Conservation (phyloP, 2,113 vertebrate genomes). For the Ploceus nigricollis region DNA sequence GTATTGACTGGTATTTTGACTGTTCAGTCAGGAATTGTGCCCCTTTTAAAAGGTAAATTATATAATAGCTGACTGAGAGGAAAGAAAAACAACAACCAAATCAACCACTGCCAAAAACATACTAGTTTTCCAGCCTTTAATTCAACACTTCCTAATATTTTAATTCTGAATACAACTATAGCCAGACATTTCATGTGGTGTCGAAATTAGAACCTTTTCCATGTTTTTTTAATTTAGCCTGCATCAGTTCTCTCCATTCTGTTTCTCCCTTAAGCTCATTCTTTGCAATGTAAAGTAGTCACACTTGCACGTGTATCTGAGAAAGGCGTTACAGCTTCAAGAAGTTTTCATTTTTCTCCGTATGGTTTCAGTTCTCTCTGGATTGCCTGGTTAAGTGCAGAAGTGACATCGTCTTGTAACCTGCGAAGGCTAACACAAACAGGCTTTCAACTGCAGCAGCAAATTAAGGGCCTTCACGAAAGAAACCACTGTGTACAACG, state of each 20-base stretch:
- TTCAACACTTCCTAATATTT: not conserved
- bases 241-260: not conserved
- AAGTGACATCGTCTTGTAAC: not conserved
- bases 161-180: not conserved
- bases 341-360: not conserved
- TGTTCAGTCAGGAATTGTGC: not conserved
- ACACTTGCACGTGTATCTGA: not conserved
- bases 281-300: not conserved
- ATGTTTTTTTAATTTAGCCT: not conserved
- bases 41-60: not conserved
- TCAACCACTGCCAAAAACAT: not conserved
- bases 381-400: not conserved
- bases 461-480: not conserved
- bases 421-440: not conserved
- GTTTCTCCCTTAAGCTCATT: not conserved
- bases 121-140: not conserved
- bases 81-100: not conserved
- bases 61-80: accelerated
- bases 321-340: not conserved
- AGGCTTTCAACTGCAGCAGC: not conserved
- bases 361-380: not conserved
- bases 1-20: not conserved
- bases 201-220: not conserved
- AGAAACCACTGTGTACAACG: not conserved
- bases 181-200: accelerated